A percentile compares a stretch with the other conserved stretches of the same genome.
phyloP scores from a whole-genome alignment of 1,140 invertebrate species.

The Aphelinus certus region DNA sequence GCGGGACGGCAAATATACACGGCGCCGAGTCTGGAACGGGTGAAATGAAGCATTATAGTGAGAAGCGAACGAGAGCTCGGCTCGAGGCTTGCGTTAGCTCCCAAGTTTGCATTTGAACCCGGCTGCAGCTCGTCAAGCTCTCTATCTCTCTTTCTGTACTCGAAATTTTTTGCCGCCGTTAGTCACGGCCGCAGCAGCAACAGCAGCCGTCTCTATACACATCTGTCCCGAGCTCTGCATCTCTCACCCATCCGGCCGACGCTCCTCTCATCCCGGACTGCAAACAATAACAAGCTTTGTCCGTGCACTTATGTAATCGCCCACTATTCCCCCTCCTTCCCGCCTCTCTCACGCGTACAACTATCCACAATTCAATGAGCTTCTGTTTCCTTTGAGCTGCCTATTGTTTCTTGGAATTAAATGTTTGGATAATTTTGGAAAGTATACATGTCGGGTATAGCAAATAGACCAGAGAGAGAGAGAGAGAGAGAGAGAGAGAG shows the following conservation, averaged over 20 bases:
- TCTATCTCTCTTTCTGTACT: neutral
- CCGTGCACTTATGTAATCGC: constrained; percentile 27
- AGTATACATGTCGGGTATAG: neutral
- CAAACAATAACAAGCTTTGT: constrained; percentile 42
- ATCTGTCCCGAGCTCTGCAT: neutral
- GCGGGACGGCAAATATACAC: neutral
- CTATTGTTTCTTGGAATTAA: constrained; percentile 20
- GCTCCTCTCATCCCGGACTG: constrained; percentile 9
- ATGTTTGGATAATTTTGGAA: constrained; percentile 5
- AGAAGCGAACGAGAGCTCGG: neutral
- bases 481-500: neutral
- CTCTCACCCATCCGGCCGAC: constrained; percentile 11
- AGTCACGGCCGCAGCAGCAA: neutral
- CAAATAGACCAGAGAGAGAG: neutral
- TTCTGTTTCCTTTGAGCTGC: neutral
- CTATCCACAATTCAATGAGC: neutral
- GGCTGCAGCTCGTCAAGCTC: neutral
- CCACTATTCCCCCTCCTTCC: neutral
- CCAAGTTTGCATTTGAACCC: constrained; percentile 2
- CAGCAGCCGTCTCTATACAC: neutral
- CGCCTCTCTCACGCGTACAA: too few relatives aligned
- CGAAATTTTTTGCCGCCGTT: neutral
- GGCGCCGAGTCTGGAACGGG: neutral
- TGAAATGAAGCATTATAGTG: constrained; percentile 1
- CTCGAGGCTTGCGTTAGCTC: neutral